These are phyloP conservation scores for Conomelus anceps DNA, from an alignment of 2,888 invertebrate species.

Conservation along the genomic window DNA sequence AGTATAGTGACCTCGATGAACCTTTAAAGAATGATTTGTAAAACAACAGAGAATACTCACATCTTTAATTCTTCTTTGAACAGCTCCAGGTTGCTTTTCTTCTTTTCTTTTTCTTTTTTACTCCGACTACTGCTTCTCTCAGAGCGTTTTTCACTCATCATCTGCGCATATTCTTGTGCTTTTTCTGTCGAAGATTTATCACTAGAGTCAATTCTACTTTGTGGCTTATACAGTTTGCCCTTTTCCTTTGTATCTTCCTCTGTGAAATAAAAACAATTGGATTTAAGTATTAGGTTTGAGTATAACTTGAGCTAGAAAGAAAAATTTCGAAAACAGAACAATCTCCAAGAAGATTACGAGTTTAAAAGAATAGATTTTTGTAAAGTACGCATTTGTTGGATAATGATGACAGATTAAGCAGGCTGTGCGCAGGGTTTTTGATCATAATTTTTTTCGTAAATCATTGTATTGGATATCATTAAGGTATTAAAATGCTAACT, in stretches of 20 bases:
- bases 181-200: constrained; percentile 45
- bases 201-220: constrained; percentile 54
- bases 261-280: constrained; percentile 40
- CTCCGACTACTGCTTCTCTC: constrained; percentile 49
- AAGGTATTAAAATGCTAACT: too few species aligned
- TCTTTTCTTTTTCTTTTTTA: constrained; percentile 75
- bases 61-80: constrained; percentile 97
- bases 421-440: too few species aligned
- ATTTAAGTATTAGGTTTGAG: constrained; percentile 10
- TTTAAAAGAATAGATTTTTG: too few species aligned
- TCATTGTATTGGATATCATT: too few species aligned
- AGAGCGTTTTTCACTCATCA: constrained; percentile 57
- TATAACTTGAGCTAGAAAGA: constrained; percentile 1
- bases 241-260: constrained; percentile 84
- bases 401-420: too few species aligned
- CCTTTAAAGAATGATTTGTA: too few species aligned
- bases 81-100: constrained; percentile 93
- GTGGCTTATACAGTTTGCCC: constrained; percentile 88
- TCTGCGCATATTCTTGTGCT: constrained; percentile 61
- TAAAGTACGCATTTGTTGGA: too few species aligned
- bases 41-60: constrained; percentile 49
- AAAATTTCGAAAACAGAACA: too few species aligned
- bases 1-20: too few species aligned
- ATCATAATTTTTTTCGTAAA: too few species aligned
- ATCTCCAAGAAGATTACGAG: too few species aligned